phyloP scores from a whole-genome alignment of 2,113 vertebrate species.

The Mastomys natalensis region DNA sequence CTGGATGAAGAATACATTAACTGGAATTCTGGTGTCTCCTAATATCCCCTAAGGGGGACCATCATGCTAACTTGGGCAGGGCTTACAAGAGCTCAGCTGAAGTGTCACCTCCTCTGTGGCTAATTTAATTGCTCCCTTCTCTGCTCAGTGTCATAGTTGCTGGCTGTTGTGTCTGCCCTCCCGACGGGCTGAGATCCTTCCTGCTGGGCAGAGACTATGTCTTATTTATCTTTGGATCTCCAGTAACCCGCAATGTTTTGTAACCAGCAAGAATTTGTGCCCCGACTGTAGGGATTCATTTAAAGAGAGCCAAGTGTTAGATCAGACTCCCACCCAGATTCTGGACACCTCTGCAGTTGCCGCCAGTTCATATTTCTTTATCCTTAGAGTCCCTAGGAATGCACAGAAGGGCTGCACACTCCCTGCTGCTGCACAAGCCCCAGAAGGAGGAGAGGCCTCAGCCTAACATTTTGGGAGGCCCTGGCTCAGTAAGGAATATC shows the following conservation, averaged over 20 bases:
- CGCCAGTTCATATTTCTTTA: neutral
- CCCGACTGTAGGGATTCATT: conserved; percentile 1
- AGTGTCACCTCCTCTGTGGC: conserved; percentile 17
- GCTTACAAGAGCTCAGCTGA: neutral
- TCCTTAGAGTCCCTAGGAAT: neutral
- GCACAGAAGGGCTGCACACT: neutral
- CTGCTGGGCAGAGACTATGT: neutral
- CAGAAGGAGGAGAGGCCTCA: neutral
- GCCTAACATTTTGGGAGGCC: neutral
- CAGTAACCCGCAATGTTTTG: neutral
- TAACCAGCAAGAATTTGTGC: conserved; percentile 43
- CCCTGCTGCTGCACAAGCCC: neutral
- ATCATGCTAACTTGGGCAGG: neutral
- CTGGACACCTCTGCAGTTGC: neutral
- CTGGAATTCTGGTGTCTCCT: neutral
- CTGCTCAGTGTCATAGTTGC: neutral
- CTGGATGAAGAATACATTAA: conserved; percentile 17
- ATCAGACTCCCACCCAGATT: neutral
- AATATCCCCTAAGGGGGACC: neutral
- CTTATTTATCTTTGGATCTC: conserved; percentile 45
- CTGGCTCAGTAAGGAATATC: neutral
- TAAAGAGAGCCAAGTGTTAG: neutral
- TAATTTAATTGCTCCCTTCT: neutral
- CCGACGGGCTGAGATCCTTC: neutral
- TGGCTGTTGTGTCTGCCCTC: neutral